A percentile compares a stretch with the other conserved stretches of the same genome.
Evolutionary conservation across 1,140 invertebrate species (phyloP).

Genomic region (Ganaspis sp.): DNA sequence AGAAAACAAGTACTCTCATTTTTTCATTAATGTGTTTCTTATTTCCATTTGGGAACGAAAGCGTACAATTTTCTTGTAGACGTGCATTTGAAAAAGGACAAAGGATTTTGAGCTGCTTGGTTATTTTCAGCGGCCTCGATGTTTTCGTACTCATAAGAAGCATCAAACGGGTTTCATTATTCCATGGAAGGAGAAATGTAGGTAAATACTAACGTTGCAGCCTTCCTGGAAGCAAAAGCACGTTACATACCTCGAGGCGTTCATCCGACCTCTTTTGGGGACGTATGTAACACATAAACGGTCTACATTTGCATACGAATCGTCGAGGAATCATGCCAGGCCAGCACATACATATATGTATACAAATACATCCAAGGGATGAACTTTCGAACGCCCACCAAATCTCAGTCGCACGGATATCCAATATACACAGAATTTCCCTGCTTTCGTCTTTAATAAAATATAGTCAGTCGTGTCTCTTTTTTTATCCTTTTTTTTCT

Average conservation of each 20-base stretch:
- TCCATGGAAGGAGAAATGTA: conserved; percentile 17
- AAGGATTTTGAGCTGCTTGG: not conserved
- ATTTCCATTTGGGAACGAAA: not conserved
- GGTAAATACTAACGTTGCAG: conserved; percentile 27
- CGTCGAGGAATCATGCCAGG: conserved; percentile 23
- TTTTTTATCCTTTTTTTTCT: not conserved
- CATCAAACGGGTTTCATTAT: conserved; percentile 27
- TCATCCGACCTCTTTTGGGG: conserved; percentile 26
- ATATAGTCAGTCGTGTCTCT: not conserved
- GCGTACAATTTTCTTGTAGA: not conserved
- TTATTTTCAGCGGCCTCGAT: not conserved
- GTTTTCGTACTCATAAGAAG: not conserved
- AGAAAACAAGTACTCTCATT: not conserved
- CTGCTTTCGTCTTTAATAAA: conserved; percentile 19
- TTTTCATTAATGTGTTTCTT: not conserved
- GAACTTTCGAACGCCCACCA: conserved; percentile 19
- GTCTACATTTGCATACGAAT: conserved; percentile 25
- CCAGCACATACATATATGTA: not conserved
- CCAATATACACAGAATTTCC: conserved; percentile 24
- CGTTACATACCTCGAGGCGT: conserved; percentile 26
- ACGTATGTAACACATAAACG: conserved; percentile 29
- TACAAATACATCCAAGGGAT: not conserved
- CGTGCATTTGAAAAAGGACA: not conserved
- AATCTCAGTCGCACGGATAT: conserved; percentile 18
- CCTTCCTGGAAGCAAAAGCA: not conserved